These are phyloP conservation scores for Dolomedes plantarius DNA, from an alignment of 2,888 invertebrate species.

Conservation along the genomic window DNA sequence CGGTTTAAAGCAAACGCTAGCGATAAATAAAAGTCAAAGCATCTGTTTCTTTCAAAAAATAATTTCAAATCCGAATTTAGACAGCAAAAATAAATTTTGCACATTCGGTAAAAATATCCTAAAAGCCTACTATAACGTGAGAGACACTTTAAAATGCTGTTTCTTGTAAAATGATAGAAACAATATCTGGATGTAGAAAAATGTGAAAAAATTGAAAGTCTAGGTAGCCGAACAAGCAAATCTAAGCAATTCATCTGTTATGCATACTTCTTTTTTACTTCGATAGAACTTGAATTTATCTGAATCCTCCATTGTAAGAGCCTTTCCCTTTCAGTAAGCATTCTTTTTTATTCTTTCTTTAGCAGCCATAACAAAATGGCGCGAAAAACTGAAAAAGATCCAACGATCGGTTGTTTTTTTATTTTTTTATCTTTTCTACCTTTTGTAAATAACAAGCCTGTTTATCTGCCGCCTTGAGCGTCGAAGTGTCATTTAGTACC, in stretches of 20 bases:
- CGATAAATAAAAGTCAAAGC: too few relatives aligned
- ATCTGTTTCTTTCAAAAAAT: not conserved
- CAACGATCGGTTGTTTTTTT: constrained; percentile 2
- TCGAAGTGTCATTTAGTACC: constrained; percentile 37
- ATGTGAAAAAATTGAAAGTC: constrained; percentile 4
- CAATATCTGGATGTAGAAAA: constrained; percentile 15
- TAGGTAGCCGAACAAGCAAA: constrained; percentile 20
- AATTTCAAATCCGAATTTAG: not conserved
- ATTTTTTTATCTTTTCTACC: constrained; percentile 1
- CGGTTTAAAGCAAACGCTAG: too few relatives aligned
- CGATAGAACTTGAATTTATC: constrained; percentile 25
- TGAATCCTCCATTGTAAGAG: constrained; percentile 9
- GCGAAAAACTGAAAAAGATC: constrained; percentile 36
- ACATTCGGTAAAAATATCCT: not conserved
- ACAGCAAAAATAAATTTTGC: not conserved
- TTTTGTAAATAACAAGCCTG: constrained; percentile 35
- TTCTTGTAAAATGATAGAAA: constrained; percentile 1
- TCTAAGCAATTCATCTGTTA: constrained; percentile 30
- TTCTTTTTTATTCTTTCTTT: constrained; percentile 19
- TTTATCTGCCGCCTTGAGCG: constrained; percentile 35
- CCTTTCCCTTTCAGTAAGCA: constrained; percentile 17
- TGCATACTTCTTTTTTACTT: not conserved
- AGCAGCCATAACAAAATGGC: constrained; percentile 33
- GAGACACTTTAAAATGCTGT: not conserved
- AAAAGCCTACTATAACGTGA: not conserved